Percentiles rank a stretch among this genome's conserved stretches.
These are phyloP conservation scores for Oryzias celebensis DNA, from an alignment of 2,113 vertebrate species.

Conservation along the genomic window DNA sequence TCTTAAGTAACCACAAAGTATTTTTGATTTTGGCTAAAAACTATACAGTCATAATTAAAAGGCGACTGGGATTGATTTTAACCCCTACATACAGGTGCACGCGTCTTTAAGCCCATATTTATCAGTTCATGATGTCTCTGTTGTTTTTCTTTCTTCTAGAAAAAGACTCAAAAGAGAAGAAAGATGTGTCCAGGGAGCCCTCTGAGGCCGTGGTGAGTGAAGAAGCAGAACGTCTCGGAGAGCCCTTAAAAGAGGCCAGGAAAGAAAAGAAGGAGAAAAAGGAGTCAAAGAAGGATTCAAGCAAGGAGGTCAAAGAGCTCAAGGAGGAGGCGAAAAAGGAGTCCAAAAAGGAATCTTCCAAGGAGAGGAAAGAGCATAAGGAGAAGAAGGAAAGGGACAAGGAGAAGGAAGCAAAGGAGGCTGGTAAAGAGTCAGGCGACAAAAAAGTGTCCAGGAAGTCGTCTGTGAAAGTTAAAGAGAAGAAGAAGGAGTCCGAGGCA, in stretches of 20 bases:
- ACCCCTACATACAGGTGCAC: too few species aligned
- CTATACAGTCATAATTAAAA: too few species aligned
- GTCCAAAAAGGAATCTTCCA: conserved; percentile 58
- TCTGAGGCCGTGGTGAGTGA: conserved; percentile 32
- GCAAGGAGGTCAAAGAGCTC: conserved; percentile 47
- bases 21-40: too few species aligned
- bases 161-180: conserved; percentile 59
- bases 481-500: conserved; percentile 70
- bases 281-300: conserved; percentile 58
- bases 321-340: conserved; percentile 62
- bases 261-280: conserved; percentile 64
- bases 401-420: conserved; percentile 65
- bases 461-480: conserved; percentile 73
- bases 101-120: too few species aligned
- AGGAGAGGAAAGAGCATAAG: conserved; percentile 64
- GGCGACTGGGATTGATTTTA: too few species aligned
- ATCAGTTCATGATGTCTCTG: neutral
- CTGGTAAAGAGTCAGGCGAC: conserved; percentile 55
- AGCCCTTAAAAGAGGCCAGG: conserved; percentile 45
- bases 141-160: conserved; percentile 37
- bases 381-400: conserved; percentile 69
- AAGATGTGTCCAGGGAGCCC: conserved; percentile 36
- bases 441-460: conserved; percentile 70
- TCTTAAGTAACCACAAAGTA: too few species aligned
- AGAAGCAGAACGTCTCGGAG: conserved; percentile 21